A percentile compares a stretch with the other conserved stretches of the same genome.
phyloP scores from a whole-genome alignment of 2,797 vertebrate species.

The Trachops cirrhosus region DNA sequence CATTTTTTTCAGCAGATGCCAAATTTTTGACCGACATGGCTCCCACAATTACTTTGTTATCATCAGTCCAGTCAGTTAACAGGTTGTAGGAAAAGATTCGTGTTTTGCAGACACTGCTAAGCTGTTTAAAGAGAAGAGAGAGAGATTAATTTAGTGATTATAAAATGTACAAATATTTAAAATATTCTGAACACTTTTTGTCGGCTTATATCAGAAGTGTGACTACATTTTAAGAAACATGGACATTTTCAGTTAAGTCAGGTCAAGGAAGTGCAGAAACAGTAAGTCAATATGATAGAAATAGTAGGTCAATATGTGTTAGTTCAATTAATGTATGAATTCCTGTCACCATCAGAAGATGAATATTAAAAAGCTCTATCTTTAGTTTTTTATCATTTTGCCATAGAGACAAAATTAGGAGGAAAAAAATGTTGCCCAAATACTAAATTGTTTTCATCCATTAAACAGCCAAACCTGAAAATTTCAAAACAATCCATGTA shows the following conservation, averaged over 20 bases:
- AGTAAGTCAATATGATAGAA: slow-evolving; percentile 60
- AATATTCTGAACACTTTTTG: slow-evolving; percentile 70
- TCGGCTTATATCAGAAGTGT: slow-evolving; percentile 66
- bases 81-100: slow-evolving; percentile 70
- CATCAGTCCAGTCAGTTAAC: slow-evolving; percentile 75
- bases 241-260: slow-evolving; percentile 61
- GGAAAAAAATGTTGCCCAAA: slow-evolving; percentile 32
- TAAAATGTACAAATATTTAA: slow-evolving; percentile 66
- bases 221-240: slow-evolving; percentile 64
- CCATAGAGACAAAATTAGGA: slow-evolving; percentile 31
- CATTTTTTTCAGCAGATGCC: slow-evolving; percentile 73
- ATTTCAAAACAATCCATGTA: slow-evolving; percentile 53
- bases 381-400: slow-evolving; percentile 53
- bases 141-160: slow-evolving; percentile 73
- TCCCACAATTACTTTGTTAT: slow-evolving; percentile 70
- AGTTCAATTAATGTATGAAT: slow-evolving; percentile 72
- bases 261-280: slow-evolving; percentile 63
- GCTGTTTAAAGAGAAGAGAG: slow-evolving; percentile 76
- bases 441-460: slow-evolving; percentile 52
- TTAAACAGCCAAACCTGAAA: slow-evolving; percentile 54
- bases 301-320: slow-evolving; percentile 65
- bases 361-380: slow-evolving; percentile 46
- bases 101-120: slow-evolving; percentile 74
- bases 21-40: slow-evolving; percentile 70
- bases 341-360: slow-evolving; percentile 54